A percentile compares a stretch with the other conserved stretches of the same genome.
Conservation (phyloP, 2,797 vertebrate species). For the Toxotes lorentzi region DNA sequence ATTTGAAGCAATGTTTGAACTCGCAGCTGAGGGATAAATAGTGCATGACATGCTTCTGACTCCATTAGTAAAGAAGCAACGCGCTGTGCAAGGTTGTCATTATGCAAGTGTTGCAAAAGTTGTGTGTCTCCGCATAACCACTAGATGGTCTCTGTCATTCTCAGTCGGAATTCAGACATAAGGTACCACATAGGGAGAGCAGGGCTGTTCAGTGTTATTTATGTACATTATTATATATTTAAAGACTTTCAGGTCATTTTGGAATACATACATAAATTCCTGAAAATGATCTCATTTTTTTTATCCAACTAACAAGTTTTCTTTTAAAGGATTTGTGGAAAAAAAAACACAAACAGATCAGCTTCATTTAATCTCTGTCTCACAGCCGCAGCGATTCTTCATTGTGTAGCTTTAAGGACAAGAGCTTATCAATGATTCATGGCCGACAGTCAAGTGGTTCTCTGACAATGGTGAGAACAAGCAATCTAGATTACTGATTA, state of each 20-base stretch:
- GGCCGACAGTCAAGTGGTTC: slow-evolving; percentile 18
- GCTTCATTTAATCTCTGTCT: slow-evolving; percentile 6
- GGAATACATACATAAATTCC: neutral
- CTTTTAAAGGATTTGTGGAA: neutral
- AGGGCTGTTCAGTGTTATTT: neutral
- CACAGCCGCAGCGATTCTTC: neutral
- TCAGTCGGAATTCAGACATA: neutral
- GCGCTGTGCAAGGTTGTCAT: slow-evolving; percentile 41
- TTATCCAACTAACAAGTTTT: neutral
- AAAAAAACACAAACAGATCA: neutral
- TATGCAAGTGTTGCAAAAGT: slow-evolving; percentile 45
- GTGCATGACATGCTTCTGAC: slow-evolving; percentile 60
- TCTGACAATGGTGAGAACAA: neutral
- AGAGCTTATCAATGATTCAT: neutral
- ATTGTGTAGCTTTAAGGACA: neutral
- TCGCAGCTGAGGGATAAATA: slow-evolving; percentile 60
- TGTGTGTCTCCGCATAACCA: slow-evolving; percentile 17
- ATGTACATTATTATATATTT: neutral
- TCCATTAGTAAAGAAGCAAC: slow-evolving; percentile 55
- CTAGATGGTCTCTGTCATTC: slow-evolving; percentile 52
- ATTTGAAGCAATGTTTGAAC: slow-evolving; percentile 68
- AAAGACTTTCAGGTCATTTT: neutral
- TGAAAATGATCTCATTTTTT: neutral
- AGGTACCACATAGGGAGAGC: neutral
- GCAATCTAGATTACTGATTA: neutral